These are phyloP conservation scores for Parotocinclus haroldoi DNA, from an alignment of 2,797 vertebrate species.

Conservation along the genomic window DNA sequence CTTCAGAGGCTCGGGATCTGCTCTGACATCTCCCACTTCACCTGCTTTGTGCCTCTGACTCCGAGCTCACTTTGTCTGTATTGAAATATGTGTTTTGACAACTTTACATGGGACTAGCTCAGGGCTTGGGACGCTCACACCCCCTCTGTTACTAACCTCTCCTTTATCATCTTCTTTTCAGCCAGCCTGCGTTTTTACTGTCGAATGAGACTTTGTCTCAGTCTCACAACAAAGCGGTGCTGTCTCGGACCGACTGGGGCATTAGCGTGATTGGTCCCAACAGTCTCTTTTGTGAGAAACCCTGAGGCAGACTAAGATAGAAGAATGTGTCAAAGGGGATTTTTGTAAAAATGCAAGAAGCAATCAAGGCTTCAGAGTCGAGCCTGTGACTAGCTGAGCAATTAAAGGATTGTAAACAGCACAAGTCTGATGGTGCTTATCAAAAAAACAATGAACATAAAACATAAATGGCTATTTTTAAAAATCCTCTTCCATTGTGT, in stretches of 20 bases:
- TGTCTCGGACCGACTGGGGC: slow-evolving; percentile 34
- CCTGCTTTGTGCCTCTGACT: slow-evolving; percentile 50
- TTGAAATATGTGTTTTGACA: slow-evolving; percentile 65
- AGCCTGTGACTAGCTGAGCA: neutral
- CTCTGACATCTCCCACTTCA: slow-evolving; percentile 55
- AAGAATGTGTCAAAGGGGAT: slow-evolving; percentile 1
- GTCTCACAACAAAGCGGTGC: slow-evolving; percentile 37
- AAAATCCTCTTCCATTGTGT: no score
- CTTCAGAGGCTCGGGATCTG: slow-evolving; percentile 58
- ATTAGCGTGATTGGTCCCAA: neutral
- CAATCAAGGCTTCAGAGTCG: neutral
- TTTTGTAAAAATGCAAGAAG: slow-evolving; percentile 8
- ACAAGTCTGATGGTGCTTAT: no score
- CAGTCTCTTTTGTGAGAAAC: slow-evolving; percentile 8
- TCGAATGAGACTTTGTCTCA: slow-evolving; percentile 44
- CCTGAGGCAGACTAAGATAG: slow-evolving; percentile 1
- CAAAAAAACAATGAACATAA: no score
- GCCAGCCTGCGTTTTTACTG: slow-evolving; percentile 8
- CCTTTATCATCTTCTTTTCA: slow-evolving; percentile 4
- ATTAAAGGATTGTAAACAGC: neutral
- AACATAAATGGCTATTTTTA: no score
- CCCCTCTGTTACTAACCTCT: neutral
- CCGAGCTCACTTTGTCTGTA: slow-evolving; percentile 43
- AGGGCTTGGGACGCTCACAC: slow-evolving; percentile 8
- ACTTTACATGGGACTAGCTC: slow-evolving; percentile 61